A percentile compares a stretch with the other conserved stretches of the same genome.
Conservation (phyloP, 1,140 invertebrate species). For the Bathynomus jamesi region DNA sequence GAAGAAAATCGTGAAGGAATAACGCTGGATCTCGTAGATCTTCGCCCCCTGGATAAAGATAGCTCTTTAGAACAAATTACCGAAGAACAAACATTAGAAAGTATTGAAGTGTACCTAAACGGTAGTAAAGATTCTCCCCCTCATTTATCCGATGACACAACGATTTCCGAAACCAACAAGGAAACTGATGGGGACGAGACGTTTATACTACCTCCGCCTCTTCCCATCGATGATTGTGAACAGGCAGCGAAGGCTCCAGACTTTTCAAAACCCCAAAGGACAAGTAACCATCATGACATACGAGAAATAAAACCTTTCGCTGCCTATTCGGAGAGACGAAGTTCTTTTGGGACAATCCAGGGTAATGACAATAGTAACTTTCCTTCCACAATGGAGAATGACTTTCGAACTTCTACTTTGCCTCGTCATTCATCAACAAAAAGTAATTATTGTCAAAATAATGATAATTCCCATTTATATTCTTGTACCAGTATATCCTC, state of each 20-base stretch:
- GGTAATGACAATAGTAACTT: too few relatives aligned
- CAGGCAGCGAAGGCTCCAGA: too few relatives aligned
- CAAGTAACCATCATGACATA: too few relatives aligned
- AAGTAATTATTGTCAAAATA: background rate
- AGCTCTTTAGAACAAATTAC: background rate
- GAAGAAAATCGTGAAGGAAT: background rate
- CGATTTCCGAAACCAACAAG: background rate
- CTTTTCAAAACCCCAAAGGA: too few relatives aligned
- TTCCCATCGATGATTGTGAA: too few relatives aligned
- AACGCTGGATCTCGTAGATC: background rate
- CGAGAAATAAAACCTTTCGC: too few relatives aligned
- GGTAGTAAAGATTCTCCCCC: background rate
- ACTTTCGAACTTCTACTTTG: background rate
- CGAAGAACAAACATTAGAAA: background rate
- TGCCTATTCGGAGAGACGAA: too few relatives aligned
- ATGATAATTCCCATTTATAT: background rate
- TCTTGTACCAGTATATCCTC: background rate
- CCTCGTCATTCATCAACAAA: background rate
- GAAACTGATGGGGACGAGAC: background rate
- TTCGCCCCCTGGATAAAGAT: background rate
- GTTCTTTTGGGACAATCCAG: too few relatives aligned
- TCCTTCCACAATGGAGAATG: background rate
- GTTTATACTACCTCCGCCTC: background rate
- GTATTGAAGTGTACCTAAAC: background rate
- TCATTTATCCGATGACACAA: background rate